Percentiles rank a stretch among this genome's conserved stretches.
phyloP scores from a whole-genome alignment of 2,888 invertebrate species.

The Tachina lurida region DNA sequence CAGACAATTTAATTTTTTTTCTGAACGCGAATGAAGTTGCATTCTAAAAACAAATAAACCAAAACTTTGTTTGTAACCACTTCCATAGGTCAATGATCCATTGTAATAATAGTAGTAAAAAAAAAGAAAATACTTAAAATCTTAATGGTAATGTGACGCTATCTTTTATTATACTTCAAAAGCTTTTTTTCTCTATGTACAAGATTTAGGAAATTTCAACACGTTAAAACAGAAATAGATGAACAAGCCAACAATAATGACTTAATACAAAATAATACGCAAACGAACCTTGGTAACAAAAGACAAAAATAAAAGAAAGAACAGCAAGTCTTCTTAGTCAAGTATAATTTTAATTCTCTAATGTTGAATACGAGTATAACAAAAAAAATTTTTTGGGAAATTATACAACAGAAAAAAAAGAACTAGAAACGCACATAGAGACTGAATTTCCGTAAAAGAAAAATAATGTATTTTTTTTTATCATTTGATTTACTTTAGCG shows the following conservation, averaged over 20 bases:
- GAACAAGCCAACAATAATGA: neutral
- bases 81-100: constrained; percentile 27
- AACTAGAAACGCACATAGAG: neutral
- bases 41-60: neutral
- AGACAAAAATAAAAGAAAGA: neutral
- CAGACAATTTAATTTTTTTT: no score
- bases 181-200: neutral
- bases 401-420: neutral
- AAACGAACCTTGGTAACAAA: neutral
- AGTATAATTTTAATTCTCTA: constrained; percentile 9
- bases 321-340: neutral
- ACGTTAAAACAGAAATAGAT: neutral
- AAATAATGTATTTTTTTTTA: constrained; percentile 8
- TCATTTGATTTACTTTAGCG: neutral
- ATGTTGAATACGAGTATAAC: constrained; percentile 20
- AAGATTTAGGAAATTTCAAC: constrained; percentile 6
- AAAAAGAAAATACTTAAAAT: constrained; percentile 35
- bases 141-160: constrained; percentile 48
- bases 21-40: no score
- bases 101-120: neutral
- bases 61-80: neutral
- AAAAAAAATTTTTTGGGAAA: neutral
- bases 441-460: neutral
- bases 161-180: constrained; percentile 30
- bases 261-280: constrained; percentile 12